Percentiles rank a stretch among this genome's conserved stretches.
phyloP scores from a whole-genome alignment of 1,140 invertebrate species.

The Drosophila malerkotliana region DNA sequence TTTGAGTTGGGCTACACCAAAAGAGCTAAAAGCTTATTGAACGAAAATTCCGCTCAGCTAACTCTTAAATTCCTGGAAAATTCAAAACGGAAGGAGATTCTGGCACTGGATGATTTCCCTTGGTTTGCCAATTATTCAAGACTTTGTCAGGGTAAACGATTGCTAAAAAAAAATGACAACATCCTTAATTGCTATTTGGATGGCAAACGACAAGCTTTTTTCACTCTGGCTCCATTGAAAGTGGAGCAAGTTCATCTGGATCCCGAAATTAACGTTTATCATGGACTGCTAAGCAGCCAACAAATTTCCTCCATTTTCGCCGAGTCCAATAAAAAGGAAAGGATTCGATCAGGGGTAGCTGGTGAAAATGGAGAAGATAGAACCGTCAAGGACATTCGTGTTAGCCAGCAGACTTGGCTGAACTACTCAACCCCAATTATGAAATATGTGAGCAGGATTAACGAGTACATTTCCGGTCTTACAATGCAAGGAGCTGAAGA shows the following conservation, averaged over 20 bases:
- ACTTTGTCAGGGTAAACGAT: constrained; percentile 54
- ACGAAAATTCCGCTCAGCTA: constrained; percentile 7
- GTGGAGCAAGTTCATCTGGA: constrained; percentile 93
- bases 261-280: constrained; percentile 93
- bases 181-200: constrained; percentile 90
- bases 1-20: constrained; percentile 44
- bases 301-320: constrained; percentile 94
- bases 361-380: constrained; percentile 90
- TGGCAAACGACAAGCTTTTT: constrained; percentile 88
- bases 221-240: constrained; percentile 93
- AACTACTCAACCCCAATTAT: constrained; percentile 92
- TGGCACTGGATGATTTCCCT: accelerated
- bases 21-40: constrained; percentile 12
- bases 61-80: constrained; percentile 28
- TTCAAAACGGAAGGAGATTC: not conserved
- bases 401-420: constrained; percentile 98
- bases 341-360: constrained; percentile 88
- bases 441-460: constrained; percentile 88
- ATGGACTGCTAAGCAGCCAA: constrained; percentile 93
- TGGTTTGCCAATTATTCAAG: constrained; percentile 44
- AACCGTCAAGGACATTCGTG: constrained; percentile 90
- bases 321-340: constrained; percentile 89
- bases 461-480: constrained; percentile 91
- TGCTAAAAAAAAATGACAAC: constrained; percentile 2
- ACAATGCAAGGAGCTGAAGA: constrained; percentile 87